These are phyloP conservation scores for Anabacerthia variegaticeps DNA, from an alignment of 2,797 vertebrate genomes.

Conservation along the genomic window DNA sequence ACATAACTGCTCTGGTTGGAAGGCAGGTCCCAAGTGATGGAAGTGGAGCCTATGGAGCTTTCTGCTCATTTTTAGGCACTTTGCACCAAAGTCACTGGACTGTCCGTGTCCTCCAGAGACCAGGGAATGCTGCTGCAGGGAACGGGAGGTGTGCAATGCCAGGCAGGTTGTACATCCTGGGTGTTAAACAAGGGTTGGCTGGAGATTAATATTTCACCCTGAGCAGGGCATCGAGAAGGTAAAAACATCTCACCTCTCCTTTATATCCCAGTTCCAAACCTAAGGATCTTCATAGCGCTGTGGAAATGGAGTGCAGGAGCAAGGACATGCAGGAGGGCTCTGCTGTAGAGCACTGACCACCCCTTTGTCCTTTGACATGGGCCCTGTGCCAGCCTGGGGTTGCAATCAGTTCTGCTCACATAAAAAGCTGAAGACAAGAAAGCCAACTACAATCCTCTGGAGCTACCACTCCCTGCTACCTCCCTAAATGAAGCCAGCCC, in stretches of 20 bases:
- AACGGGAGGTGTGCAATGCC: not conserved
- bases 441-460: not conserved
- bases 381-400: not conserved
- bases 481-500: not conserved
- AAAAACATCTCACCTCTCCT: not conserved
- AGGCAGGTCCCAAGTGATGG: not conserved
- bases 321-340: fast-evolving
- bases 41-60: not conserved
- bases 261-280: not conserved
- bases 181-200: not conserved
- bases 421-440: conserved; percentile 21
- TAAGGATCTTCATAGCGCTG: not conserved
- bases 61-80: not conserved
- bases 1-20: not conserved
- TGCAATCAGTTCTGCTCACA: not conserved
- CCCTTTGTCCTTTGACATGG: not conserved
- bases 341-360: not conserved
- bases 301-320: not conserved
- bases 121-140: not conserved
- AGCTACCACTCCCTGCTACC: conserved; percentile 6
- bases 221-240: not conserved
- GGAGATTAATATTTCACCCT: not conserved
- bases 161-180: not conserved
- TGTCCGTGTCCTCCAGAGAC: not conserved
- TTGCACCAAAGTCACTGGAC: not conserved